Evolutionary conservation across 2,113 vertebrate species (phyloP).

Genomic region (Indicator indicator): DNA sequence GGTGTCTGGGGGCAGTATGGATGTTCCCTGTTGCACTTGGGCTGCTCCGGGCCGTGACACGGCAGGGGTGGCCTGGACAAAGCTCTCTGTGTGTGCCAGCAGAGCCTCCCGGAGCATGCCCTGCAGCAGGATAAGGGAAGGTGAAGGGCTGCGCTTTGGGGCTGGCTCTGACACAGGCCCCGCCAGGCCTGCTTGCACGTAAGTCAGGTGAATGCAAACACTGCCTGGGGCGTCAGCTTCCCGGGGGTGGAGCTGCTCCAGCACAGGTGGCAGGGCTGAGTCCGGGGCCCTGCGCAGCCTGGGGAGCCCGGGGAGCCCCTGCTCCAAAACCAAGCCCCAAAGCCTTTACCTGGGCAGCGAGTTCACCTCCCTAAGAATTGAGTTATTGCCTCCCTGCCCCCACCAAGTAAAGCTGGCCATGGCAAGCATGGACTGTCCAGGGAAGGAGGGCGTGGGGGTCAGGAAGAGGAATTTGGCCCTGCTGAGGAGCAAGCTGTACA

Average conservation of each 20-base stretch:
- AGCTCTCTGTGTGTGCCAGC: too few species aligned
- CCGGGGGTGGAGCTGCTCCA: conserved; percentile 81
- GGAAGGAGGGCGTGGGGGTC: conserved; percentile 76
- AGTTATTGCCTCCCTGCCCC: rapidly evolving
- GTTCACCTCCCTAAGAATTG: background rate
- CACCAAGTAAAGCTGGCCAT: conserved; percentile 27
- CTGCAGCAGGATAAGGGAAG: background rate
- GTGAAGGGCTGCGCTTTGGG: background rate
- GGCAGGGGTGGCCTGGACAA: too few species aligned
- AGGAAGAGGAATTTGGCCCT: conserved; percentile 86
- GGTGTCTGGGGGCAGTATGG: background rate
- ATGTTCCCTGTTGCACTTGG: too few species aligned
- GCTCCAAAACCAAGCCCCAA: background rate
- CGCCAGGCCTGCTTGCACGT: background rate
- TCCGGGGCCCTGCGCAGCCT: conserved; percentile 54
- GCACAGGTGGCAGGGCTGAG: conserved; percentile 76
- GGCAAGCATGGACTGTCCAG: conserved; percentile 77
- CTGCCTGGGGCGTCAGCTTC: conserved; percentile 58
- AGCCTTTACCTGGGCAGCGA: background rate
- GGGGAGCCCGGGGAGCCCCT: conserved; percentile 25
- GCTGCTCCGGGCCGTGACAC: too few species aligned
- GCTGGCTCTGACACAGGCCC: background rate
- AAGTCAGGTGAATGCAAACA: conserved; percentile 47
- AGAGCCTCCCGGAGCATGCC: background rate
- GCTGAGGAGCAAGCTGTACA: conserved; percentile 81